Percentiles rank a stretch among this genome's conserved stretches.
These are phyloP conservation scores for Ptychodera flava DNA, from an alignment of 35 echinoderm and acorn worm species.

Conservation along the genomic window DNA sequence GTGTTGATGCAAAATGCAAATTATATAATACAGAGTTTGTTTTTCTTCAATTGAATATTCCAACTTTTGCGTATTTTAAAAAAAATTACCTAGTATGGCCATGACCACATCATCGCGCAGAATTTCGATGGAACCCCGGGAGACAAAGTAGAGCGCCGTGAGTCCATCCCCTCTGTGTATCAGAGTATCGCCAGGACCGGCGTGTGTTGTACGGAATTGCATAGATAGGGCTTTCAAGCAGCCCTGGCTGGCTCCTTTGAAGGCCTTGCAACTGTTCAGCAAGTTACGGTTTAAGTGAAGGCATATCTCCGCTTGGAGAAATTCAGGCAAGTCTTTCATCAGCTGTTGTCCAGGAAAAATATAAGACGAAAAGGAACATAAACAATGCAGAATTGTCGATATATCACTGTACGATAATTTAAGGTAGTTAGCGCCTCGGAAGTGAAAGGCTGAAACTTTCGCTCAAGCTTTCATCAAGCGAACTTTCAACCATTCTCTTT, in stretches of 20 bases:
- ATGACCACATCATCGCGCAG: slow-evolving; percentile 75
- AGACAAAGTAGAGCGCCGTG: slow-evolving; percentile 84
- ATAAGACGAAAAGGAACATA: neutral
- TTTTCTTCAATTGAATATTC: too few species aligned
- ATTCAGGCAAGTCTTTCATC: slow-evolving; percentile 97
- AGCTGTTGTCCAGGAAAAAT: slow-evolving; percentile 38
- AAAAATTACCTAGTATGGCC: slow-evolving; percentile 91
- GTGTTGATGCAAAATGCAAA: too few species aligned
- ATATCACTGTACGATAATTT: neutral
- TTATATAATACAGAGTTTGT: too few species aligned
- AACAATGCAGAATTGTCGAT: neutral
- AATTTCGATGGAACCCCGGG: slow-evolving; percentile 90
- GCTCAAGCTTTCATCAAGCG: too few species aligned
- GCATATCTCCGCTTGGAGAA: slow-evolving; percentile 95
- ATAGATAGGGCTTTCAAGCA: slow-evolving; percentile 78
- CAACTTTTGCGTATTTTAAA: too few species aligned
- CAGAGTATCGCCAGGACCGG: slow-evolving; percentile 84
- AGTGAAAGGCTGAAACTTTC: too few species aligned
- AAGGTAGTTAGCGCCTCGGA: too few species aligned
- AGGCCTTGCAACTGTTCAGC: slow-evolving; percentile 58
- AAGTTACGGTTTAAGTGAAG: slow-evolving; percentile 95
- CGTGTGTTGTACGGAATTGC: slow-evolving; percentile 85
- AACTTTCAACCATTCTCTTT: too few species aligned
- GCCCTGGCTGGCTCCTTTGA: slow-evolving; percentile 72
- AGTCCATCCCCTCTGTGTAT: slow-evolving; percentile 78